phyloP scores from a whole-genome alignment of 2,888 invertebrate species.

The Drosophila meridionalis region DNA sequence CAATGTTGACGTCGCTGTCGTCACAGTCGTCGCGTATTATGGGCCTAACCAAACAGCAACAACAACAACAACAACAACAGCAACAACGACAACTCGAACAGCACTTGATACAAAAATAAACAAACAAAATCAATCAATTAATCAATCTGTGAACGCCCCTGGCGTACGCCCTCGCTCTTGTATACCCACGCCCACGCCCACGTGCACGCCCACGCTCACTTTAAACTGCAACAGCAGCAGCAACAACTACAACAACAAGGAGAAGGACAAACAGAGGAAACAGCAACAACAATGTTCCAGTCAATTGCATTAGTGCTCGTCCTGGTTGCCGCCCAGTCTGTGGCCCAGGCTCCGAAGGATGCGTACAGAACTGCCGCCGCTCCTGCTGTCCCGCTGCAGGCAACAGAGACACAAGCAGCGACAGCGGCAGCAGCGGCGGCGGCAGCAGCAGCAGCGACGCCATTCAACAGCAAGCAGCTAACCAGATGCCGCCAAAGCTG shows the following conservation, averaged over 20 bases:
- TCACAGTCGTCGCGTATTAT: constrained; percentile 57
- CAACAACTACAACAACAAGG: constrained; percentile 20
- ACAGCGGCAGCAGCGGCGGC: constrained; percentile 1
- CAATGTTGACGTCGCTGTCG: constrained; percentile 54
- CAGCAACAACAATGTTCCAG: constrained; percentile 60
- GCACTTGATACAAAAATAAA: constrained; percentile 77
- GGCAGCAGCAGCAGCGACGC: constrained; percentile 35
- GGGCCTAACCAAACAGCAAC: constrained; percentile 53
- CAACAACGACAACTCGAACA: constrained; percentile 35
- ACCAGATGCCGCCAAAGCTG: constrained; percentile 84
- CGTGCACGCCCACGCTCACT: constrained; percentile 27
- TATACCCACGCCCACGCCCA: constrained; percentile 26
- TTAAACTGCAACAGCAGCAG: constrained; percentile 25
- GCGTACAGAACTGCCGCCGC: constrained; percentile 12
- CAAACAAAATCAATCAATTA: constrained; percentile 80
- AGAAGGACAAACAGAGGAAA: neutral
- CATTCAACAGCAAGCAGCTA: constrained; percentile 81
- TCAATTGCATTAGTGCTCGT: constrained; percentile 57
- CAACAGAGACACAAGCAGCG: constrained; percentile 9
- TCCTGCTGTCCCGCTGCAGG: constrained; percentile 44
- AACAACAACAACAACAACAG: constrained; percentile 37
- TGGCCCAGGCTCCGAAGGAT: constrained; percentile 34
- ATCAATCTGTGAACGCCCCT: constrained; percentile 68
- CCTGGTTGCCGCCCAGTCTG: constrained; percentile 31
- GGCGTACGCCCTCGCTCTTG: constrained; percentile 45